Conservation (phyloP, 2,888 invertebrate species). For the Cheilosia soror region DNA sequence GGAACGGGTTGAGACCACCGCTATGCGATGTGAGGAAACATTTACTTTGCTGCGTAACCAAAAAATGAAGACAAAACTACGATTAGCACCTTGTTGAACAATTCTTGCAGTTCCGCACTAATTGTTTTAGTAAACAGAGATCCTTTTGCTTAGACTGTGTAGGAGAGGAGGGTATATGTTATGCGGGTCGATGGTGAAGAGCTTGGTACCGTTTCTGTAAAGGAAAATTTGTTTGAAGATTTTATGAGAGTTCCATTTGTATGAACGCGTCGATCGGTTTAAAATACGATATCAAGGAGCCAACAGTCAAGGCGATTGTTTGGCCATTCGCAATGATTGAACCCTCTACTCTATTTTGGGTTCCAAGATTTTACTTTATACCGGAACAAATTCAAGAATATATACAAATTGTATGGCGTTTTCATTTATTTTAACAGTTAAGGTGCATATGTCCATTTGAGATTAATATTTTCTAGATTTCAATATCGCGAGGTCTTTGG, state of each 20-base stretch:
- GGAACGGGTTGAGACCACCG: conserved; percentile 69
- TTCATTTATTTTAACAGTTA: too few relatives aligned
- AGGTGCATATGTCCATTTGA: too few relatives aligned
- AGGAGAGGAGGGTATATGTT: neutral
- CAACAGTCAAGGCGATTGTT: too few relatives aligned
- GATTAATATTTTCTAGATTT: too few relatives aligned
- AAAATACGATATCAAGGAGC: too few relatives aligned
- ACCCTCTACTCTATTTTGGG: too few relatives aligned
- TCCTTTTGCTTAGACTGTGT: conserved; percentile 31
- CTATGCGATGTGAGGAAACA: conserved; percentile 59
- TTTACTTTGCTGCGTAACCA: conserved; percentile 63
- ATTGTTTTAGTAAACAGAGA: conserved; percentile 45
- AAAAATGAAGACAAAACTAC: conserved; percentile 68
- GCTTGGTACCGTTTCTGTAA: neutral
- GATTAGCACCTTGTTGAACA: conserved; percentile 73
- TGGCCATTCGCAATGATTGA: too few relatives aligned
- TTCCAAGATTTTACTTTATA: too few relatives aligned
- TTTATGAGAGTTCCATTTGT: neutral
- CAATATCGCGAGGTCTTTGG: too few relatives aligned
- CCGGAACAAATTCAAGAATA: too few relatives aligned
- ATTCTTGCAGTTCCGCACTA: conserved; percentile 70
- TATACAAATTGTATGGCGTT: too few relatives aligned
- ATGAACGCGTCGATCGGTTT: too few relatives aligned
- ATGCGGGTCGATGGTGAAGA: neutral
- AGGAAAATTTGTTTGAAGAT: neutral